Evolutionary conservation across 2,797 vertebrate genomes (phyloP).

Genomic region (Coluber constrictor): DNA sequence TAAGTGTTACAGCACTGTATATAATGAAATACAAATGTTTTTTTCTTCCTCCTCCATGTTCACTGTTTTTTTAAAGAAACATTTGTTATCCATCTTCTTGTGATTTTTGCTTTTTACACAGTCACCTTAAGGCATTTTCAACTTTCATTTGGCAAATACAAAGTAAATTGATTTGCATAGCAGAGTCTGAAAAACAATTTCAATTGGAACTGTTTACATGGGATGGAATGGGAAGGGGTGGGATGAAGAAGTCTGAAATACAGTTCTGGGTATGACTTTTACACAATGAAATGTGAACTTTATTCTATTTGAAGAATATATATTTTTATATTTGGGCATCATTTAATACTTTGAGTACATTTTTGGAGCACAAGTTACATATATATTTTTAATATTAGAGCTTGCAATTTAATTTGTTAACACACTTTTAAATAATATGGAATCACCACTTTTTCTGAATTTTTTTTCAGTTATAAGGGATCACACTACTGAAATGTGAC

Average conservation of each 20-base stretch:
- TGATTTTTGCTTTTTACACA: slow-evolving; percentile 31
- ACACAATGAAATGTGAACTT: slow-evolving; percentile 47
- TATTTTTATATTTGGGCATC: slow-evolving; percentile 38
- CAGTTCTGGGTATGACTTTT: slow-evolving; percentile 47
- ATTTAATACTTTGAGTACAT: slow-evolving; percentile 32
- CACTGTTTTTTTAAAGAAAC: slow-evolving; percentile 13
- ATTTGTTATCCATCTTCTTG: slow-evolving; percentile 10
- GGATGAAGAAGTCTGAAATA: slow-evolving; percentile 38
- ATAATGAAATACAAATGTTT: neutral
- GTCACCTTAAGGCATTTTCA: slow-evolving; percentile 34
- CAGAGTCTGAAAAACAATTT: slow-evolving; percentile 50
- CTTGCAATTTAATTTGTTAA: slow-evolving; percentile 47
- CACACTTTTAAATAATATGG: slow-evolving; percentile 55
- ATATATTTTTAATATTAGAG: slow-evolving; percentile 44
- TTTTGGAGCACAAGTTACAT: slow-evolving; percentile 41
- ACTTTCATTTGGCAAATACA: slow-evolving; percentile 51
- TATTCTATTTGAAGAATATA: slow-evolving; percentile 52
- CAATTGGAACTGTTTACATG: slow-evolving; percentile 56
- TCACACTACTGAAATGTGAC: neutral
- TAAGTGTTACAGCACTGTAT: neutral
- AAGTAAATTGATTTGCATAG: slow-evolving; percentile 57
- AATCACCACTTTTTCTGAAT: neutral
- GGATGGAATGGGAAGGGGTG: slow-evolving; percentile 9
- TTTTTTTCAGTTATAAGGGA: neutral
- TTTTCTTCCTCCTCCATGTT: neutral